Percentiles rank a stretch among this genome's conserved stretches.
These are phyloP conservation scores for Platalea minor DNA, from an alignment of 2,797 vertebrate species.

Conservation along the genomic window DNA sequence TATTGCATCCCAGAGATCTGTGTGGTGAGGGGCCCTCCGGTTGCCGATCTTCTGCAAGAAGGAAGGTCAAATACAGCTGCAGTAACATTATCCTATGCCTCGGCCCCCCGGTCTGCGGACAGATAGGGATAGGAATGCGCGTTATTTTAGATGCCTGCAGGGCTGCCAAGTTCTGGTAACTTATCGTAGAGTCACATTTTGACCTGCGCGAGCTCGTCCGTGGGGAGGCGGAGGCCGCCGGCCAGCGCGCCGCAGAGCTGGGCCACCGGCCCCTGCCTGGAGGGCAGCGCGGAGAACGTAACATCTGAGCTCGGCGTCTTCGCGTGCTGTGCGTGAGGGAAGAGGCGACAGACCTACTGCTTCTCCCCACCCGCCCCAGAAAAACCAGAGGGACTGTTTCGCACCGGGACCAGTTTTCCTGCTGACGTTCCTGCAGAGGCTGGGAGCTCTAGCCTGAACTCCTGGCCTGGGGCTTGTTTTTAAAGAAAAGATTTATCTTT, in stretches of 20 bases:
- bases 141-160: background rate
- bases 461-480: background rate
- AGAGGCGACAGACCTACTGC: background rate
- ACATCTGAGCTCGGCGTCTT: background rate
- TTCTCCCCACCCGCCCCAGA: background rate
- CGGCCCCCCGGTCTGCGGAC: background rate
- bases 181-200: background rate
- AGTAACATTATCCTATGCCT: constrained; percentile 34
- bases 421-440: background rate
- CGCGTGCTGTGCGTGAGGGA: background rate
- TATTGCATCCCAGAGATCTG: constrained; percentile 20
- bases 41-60: constrained; percentile 3
- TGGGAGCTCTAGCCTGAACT: background rate
- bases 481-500: background rate
- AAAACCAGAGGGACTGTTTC: background rate
- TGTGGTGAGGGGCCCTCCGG: constrained; percentile 17
- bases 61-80: constrained; percentile 53
- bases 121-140: background rate
- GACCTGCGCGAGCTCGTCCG: background rate
- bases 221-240: background rate
- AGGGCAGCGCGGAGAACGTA: background rate
- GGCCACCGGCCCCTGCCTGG: background rate
- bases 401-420: background rate
- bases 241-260: background rate
- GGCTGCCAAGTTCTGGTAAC: background rate